A percentile compares a stretch with the other conserved stretches of the same genome.
Conservation (phyloP, 2,888 invertebrate species). For the Anoplius nigerrimus region DNA sequence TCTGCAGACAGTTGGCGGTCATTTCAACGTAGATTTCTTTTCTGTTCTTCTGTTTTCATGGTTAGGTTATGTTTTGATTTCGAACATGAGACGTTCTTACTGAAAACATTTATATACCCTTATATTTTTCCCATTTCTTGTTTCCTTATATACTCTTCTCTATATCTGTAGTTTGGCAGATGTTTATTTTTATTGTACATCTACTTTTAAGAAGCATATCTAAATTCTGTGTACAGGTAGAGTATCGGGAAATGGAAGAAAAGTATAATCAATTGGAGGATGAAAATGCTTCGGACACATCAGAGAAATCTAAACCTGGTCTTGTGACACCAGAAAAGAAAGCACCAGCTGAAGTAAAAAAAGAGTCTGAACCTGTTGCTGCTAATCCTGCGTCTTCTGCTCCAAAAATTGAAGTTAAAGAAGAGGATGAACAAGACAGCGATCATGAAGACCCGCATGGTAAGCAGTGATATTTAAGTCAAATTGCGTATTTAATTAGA, state of each 20-base stretch:
- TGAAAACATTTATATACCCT: background rate
- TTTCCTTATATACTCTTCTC: too few species aligned
- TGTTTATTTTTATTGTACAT: background rate
- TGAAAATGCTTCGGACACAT: slow-evolving; percentile 80
- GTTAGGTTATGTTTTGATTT: slow-evolving; percentile 48
- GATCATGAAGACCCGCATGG: slow-evolving; percentile 82
- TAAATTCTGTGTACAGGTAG: slow-evolving; percentile 75
- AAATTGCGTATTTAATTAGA: background rate
- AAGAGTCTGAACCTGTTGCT: slow-evolving; percentile 77
- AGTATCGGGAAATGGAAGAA: slow-evolving; percentile 82
- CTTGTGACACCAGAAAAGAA: slow-evolving; percentile 72
- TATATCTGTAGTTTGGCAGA: slow-evolving; percentile 1
- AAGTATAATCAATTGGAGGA: slow-evolving; percentile 80
- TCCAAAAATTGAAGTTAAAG: slow-evolving; percentile 74
- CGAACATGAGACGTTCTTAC: background rate
- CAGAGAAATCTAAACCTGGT: slow-evolving; percentile 79
- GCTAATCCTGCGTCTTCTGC: slow-evolving; percentile 77
- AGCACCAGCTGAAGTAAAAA: slow-evolving; percentile 74
- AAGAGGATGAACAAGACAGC: slow-evolving; percentile 78
- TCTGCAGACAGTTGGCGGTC: background rate
- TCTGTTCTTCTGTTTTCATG: background rate
- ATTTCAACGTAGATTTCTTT: background rate
- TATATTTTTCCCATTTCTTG: background rate
- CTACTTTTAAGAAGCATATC: slow-evolving; percentile 1
- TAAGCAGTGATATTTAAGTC: slow-evolving; percentile 38